Evolutionary conservation across 2,797 vertebrate genomes (phyloP), one percentile per base, ranked within the genome.

Genomic region (Melanotaenia maccullochi): DNA sequence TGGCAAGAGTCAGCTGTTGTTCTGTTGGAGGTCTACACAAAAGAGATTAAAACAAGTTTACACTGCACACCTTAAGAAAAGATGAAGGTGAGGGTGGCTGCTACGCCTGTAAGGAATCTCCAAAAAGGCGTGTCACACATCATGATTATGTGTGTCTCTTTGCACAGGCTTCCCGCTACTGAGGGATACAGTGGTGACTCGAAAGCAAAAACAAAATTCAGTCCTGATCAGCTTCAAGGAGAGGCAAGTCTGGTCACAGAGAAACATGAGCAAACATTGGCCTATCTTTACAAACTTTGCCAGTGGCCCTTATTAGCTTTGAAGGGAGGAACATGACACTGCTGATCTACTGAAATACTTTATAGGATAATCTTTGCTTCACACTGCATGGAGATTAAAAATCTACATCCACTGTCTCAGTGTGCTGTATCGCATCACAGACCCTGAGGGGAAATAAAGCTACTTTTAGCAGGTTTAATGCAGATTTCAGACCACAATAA

Each of bases 171-270:
- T 73, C 72, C 60, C 67, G 68, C 79, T 65, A 14, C 38, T 44
- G 64, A 62, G 73, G 38, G 66, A 42, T 81, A 62, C 52, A 82
- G 73, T 0, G 57, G 73, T 85, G 86, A 89, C 52, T 87, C 76
- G 79, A 9, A 2, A 73, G 36, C 36, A 60, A 73, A 70, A 88
- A 82, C 73, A 65, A 85, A 85, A 86, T 38, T 55, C 40, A 82
- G 60, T 75, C 28, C 11, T n/a, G 58, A 83, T 85, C 57, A 38
- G 40, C 56, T 82, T 77, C 71, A 73, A 75, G 73, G 76, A 78
- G 47, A 90, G 76, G 65, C 90, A 90, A 86, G 90, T 89, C 87
- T 75, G 73, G 88, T 87, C 90, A 91, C 76, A 84, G 78, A 83
- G 60, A 60, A 60, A 74, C 67, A 80, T 9, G 49, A 66, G 71